These are phyloP conservation scores for Drosophila tripunctata DNA, from an alignment of 2,888 invertebrate genomes.

Conservation along the genomic window DNA sequence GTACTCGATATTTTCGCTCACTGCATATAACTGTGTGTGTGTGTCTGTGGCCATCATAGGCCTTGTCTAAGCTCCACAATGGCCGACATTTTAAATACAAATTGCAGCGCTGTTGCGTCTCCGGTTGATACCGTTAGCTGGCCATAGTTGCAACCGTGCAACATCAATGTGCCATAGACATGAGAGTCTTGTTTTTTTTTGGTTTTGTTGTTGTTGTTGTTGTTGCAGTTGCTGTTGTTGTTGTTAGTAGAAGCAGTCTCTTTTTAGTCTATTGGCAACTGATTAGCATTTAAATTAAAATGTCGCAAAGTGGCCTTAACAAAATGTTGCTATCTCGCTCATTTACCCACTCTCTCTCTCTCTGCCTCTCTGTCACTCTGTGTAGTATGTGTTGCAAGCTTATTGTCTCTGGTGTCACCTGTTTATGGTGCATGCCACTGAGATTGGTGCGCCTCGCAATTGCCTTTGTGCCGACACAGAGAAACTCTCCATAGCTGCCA, in stretches of 20 bases:
- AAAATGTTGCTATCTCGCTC: constrained; percentile 59
- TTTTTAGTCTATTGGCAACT: constrained; percentile 75
- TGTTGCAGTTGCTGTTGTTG: not conserved
- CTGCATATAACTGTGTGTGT: not conserved
- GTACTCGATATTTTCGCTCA: too few species aligned
- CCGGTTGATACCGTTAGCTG: constrained; percentile 27
- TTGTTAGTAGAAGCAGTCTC: constrained; percentile 32
- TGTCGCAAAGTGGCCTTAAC: constrained; percentile 79
- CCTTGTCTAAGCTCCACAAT: constrained; percentile 60
- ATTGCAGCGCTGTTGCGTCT: constrained; percentile 63
- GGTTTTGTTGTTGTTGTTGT: not conserved
- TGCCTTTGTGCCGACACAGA: constrained; percentile 53
- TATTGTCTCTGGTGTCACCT: constrained; percentile 67
- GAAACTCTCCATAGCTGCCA: constrained; percentile 13
- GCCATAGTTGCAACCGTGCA: constrained; percentile 46
- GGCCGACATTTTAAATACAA: constrained; percentile 72
- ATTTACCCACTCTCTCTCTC: not conserved
- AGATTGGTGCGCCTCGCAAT: constrained; percentile 57
- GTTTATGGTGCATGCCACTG: constrained; percentile 60
- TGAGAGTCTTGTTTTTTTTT: not conserved
- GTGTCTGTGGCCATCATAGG: constrained; percentile 35
- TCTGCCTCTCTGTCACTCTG: not conserved
- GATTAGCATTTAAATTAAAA: constrained; percentile 78
- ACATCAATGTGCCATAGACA: constrained; percentile 2
- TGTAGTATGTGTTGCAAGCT: constrained; percentile 46